Conservation (phyloP, 2,888 invertebrate genomes). For the Catocala fraxini region DNA sequence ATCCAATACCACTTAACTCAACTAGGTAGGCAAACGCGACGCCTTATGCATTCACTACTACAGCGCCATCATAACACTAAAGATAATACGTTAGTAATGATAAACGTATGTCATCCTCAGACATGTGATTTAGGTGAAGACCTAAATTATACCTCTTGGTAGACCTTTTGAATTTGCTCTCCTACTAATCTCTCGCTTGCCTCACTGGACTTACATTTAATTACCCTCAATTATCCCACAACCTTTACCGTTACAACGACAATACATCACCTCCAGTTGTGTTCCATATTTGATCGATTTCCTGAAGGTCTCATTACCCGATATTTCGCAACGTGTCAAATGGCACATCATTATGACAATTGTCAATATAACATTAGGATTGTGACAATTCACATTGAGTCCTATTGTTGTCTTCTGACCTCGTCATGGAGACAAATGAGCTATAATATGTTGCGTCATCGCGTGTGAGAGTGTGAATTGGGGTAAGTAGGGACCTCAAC, state of each 20-base stretch:
- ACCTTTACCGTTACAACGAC: neutral
- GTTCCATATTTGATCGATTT: conserved; percentile 32
- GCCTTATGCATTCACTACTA: no score
- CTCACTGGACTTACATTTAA: neutral
- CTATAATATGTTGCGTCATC: conserved; percentile 28
- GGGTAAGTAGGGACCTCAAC: neutral
- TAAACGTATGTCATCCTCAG: neutral
- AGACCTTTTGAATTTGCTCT: no score
- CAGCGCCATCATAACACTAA: no score
- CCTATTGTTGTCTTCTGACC: conserved; percentile 41
- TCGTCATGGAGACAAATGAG: conserved; percentile 33
- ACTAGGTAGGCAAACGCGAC: no score
- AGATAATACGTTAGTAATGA: no score
- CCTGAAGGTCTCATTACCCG: conserved; percentile 37
- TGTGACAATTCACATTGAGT: conserved; percentile 38
- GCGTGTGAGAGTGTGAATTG: conserved; percentile 5
- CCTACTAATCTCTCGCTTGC: neutral
- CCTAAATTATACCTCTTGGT: no score
- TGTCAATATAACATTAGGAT: conserved; percentile 26
- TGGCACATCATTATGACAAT: conserved; percentile 32
- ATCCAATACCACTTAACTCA: no score
- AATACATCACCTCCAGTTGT: conserved; percentile 1
- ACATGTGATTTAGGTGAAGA: conserved; percentile 1
- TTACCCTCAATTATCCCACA: neutral
- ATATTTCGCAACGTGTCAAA: conserved; percentile 24